Conservation (phyloP, 1,140 invertebrate species). For the Drosophila miranda region DNA sequence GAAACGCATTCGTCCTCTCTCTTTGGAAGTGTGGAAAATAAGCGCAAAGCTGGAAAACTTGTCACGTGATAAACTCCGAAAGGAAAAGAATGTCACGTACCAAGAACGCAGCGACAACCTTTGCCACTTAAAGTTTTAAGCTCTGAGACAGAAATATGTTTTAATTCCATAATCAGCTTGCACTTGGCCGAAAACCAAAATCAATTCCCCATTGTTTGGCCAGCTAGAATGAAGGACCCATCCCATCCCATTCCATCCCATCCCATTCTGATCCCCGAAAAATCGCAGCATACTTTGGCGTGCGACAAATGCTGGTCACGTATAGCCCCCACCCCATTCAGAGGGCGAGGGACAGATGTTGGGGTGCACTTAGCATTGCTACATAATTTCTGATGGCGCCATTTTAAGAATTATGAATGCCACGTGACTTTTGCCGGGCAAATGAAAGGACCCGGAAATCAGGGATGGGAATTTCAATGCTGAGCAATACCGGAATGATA, state of each 20-base stretch:
- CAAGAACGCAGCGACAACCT: conserved; percentile 57
- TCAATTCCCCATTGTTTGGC: conserved; percentile 69
- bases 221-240: conserved; percentile 3
- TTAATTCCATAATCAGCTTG: conserved; percentile 78
- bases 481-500: not conserved
- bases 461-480: conserved; percentile 8
- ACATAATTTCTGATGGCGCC: conserved; percentile 77
- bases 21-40: conserved; percentile 20
- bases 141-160: conserved; percentile 67
- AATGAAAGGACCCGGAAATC: conserved; percentile 47
- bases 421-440: conserved; percentile 78
- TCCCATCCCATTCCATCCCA: not conserved
- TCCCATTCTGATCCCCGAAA: not conserved
- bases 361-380: conserved; percentile 78
- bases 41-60: conserved; percentile 50
- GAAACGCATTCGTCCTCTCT: conserved; percentile 25
- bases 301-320: conserved; percentile 69
- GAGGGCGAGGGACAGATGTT: conserved; percentile 46
- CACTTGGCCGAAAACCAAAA: conserved; percentile 59
- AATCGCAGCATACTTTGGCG: conserved; percentile 58
- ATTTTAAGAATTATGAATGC: conserved; percentile 82
- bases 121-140: conserved; percentile 78
- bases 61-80: conserved; percentile 72
- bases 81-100: conserved; percentile 70
- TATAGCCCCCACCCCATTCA: conserved; percentile 16